These are phyloP conservation scores for Poeciliopsis gracilis DNA, from an alignment of 2,797 vertebrate species.

Conservation along the genomic window DNA sequence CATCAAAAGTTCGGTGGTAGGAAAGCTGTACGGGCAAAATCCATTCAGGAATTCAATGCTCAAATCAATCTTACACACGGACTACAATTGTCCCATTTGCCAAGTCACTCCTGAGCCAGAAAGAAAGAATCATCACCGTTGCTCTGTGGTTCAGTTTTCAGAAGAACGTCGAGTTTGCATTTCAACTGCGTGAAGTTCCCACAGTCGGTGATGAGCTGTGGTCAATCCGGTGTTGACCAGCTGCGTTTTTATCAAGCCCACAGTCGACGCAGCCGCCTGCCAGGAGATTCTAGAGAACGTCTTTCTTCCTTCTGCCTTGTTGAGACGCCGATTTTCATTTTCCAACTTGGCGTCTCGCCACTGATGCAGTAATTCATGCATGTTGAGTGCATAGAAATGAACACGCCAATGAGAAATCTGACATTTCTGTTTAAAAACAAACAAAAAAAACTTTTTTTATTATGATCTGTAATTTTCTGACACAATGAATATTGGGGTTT, in stretches of 20 bases:
- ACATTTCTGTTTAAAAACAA: neutral
- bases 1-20: neutral
- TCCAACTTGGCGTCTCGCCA: neutral
- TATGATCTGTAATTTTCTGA: neutral
- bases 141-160: neutral
- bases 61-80: neutral
- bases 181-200: neutral
- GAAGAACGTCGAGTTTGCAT: neutral
- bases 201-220: neutral
- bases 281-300: neutral
- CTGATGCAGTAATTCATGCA: neutral
- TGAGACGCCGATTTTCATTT: neutral
- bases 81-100: neutral
- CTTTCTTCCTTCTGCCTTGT: neutral
- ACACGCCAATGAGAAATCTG: neutral
- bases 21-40: neutral
- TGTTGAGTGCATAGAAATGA: neutral
- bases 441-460: neutral
- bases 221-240: neutral
- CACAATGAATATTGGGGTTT: neutral
- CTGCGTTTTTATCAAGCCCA: neutral
- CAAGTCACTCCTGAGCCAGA: neutral
- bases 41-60: neutral
- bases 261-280: neutral
- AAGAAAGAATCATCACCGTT: neutral